Evolutionary conservation across 2,888 invertebrate genomes (phyloP).

Genomic region (Nomada fabriciana): DNA sequence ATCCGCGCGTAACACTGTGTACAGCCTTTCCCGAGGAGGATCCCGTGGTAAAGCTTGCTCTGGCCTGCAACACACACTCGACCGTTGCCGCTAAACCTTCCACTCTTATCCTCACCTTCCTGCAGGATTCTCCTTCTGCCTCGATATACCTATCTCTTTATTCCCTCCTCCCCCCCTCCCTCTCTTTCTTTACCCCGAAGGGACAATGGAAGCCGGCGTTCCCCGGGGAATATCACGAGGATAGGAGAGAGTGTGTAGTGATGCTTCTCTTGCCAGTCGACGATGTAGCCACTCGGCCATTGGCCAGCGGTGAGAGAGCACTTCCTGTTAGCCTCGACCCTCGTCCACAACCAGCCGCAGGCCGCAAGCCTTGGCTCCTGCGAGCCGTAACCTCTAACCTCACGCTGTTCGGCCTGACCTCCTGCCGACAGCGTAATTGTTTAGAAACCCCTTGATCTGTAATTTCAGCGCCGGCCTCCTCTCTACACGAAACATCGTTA

Average conservation of each 20-base stretch:
- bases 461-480: slow-evolving; percentile 70
- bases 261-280: slow-evolving; percentile 51
- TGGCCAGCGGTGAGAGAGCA: slow-evolving; percentile 75
- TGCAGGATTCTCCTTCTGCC: slow-evolving; percentile 8
- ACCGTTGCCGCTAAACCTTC: slow-evolving; percentile 23
- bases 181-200: slow-evolving; percentile 51
- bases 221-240: slow-evolving; percentile 68
- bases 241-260: slow-evolving; percentile 57
- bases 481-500: slow-evolving; percentile 72
- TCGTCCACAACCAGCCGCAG: slow-evolving; percentile 78
- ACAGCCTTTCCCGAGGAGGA: slow-evolving; percentile 37
- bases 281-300: slow-evolving; percentile 69
- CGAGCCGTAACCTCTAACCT: slow-evolving; percentile 74
- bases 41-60: slow-evolving; percentile 13
- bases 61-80: slow-evolving; percentile 18
- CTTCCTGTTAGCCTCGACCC: slow-evolving; percentile 77
- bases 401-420: slow-evolving; percentile 70
- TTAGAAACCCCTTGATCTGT: slow-evolving; percentile 75
- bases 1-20: slow-evolving; percentile 59
- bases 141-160: slow-evolving; percentile 43
- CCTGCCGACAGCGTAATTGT: slow-evolving; percentile 75
- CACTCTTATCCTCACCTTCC: slow-evolving; percentile 59
- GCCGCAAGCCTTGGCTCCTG: slow-evolving; percentile 74
- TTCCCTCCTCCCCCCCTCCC: slow-evolving; percentile 7
- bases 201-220: slow-evolving; percentile 63